Base-by-base conservation (phyloP, 2,797 vertebrate species). In the Diplodus sargus region DNA sequence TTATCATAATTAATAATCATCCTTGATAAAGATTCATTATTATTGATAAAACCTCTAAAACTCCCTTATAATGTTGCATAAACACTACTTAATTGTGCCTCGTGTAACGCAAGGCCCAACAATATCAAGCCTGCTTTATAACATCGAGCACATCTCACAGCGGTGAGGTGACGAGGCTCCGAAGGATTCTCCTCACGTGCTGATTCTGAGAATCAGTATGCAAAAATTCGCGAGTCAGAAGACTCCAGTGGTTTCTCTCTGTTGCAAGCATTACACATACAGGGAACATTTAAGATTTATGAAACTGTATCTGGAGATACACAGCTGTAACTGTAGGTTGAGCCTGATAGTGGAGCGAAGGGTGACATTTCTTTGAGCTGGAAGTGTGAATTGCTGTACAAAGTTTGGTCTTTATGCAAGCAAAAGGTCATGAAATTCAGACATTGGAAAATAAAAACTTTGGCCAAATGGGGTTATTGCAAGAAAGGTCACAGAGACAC, bases 161-260 rank as follows among this genome's bases (percentile, higher is more conserved):
- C 22, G 28, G 34, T 2, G 22, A 42, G 47, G 16, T 42, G 56
- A 65, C 58, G 56, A 81, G 42, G 47, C 61, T 75, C 7, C 20
- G 56, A 22, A 70, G 68, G 42, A 75, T 17, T 20, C 56, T n/a
- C 15, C 68, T 54, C 28, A 34, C 39, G 52, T 17, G 42, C 22
- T 39, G 42, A 53, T 71, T 86, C 57, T 39, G 22, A 69, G 54
- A 73, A 74, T 62, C 9, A 69, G 28, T 56, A 45, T 51, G 54
- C 14, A 11, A 66, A 74, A 61, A 49, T 54, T 60, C 22, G 57
- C 1, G 0, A 22, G 58, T 74, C 51, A 52, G 12, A 77, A 68
- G 25, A 28, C 16, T 23, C 20, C 11, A 23, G 56, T 9, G 4
- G 7, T 45, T 39, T 69, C 0, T 68, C 57, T 43, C 56, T 67